These are phyloP conservation scores for Agrotis ipsilon DNA, from an alignment of 2,888 invertebrate genomes.

Conservation along the genomic window DNA sequence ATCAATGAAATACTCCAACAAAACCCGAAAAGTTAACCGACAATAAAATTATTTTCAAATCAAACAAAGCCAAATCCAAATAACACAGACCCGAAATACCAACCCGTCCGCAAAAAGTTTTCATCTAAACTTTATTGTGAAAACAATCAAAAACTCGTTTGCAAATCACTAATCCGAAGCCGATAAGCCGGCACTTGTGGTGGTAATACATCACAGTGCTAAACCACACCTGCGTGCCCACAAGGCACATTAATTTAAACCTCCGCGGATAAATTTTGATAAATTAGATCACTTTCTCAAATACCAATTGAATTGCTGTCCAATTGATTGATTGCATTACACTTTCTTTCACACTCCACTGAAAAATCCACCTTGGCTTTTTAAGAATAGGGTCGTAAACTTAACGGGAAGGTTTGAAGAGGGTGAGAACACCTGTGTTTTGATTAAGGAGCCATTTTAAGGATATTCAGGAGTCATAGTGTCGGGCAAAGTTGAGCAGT, in stretches of 20 bases:
- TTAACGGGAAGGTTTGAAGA: neutral
- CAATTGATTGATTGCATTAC: slow-evolving; percentile 72
- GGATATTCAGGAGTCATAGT: slow-evolving; percentile 57
- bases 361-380: slow-evolving; percentile 57
- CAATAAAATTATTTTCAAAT: neutral
- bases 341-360: slow-evolving; percentile 41
- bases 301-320: slow-evolving; percentile 71
- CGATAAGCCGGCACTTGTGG: slow-evolving; percentile 27
- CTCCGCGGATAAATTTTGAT: slow-evolving; percentile 74
- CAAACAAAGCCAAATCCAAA: neutral
- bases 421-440: slow-evolving; percentile 64
- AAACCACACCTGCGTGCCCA: slow-evolving; percentile 67
- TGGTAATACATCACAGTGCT: slow-evolving; percentile 62
- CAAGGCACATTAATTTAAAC: slow-evolving; percentile 65
- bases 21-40: neutral
- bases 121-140: slow-evolving; percentile 12
- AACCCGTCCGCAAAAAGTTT: slow-evolving; percentile 19
- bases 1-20: neutral
- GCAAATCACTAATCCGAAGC: slow-evolving; percentile 47
- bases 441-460: slow-evolving; percentile 63
- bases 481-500: slow-evolving; percentile 49
- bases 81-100: neutral
- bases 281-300: slow-evolving; percentile 76
- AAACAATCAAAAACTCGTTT: slow-evolving; percentile 48
- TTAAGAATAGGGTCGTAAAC: slow-evolving; percentile 12